phyloP scores from a whole-genome alignment of 1,140 invertebrate genomes.

The Amphibalanus amphitrite region DNA sequence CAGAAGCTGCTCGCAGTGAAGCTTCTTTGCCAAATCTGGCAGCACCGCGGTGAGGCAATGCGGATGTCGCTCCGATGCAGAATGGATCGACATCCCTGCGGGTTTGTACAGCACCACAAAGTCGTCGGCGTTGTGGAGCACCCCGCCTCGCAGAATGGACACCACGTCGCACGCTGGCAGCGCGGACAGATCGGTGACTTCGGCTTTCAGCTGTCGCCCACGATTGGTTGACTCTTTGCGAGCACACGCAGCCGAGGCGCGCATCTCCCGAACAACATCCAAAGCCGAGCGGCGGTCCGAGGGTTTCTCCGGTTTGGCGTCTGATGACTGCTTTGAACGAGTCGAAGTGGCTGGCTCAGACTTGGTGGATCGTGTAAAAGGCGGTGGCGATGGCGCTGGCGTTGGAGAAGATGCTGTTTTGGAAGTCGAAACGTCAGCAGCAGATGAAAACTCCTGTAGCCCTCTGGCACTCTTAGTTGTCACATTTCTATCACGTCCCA shows the following conservation, averaged over 20 bases:
- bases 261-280: neutral
- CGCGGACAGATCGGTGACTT: neutral
- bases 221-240: neutral
- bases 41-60: slow-evolving; percentile 26
- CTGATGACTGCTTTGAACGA: too few species aligned
- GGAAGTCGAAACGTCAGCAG: too few species aligned
- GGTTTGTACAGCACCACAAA: slow-evolving; percentile 33
- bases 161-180: neutral
- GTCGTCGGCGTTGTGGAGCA: slow-evolving; percentile 19
- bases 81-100: slow-evolving; percentile 30
- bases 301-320: too few species aligned
- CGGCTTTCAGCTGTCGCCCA: neutral
- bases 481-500: too few species aligned
- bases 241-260: neutral
- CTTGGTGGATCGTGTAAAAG: too few species aligned
- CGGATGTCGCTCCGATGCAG: slow-evolving; percentile 19
- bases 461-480: too few species aligned
- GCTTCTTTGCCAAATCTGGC: slow-evolving; percentile 22
- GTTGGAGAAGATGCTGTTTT: too few species aligned
- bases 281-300: neutral
- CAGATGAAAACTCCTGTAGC: too few species aligned
- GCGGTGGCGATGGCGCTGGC: too few species aligned
- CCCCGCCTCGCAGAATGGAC: neutral
- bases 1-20: slow-evolving; percentile 24
- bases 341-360: too few species aligned